A percentile compares a stretch with the other conserved stretches of the same genome.
Conservation (phyloP, 1,140 invertebrate genomes). For the Spodoptera litura region DNA sequence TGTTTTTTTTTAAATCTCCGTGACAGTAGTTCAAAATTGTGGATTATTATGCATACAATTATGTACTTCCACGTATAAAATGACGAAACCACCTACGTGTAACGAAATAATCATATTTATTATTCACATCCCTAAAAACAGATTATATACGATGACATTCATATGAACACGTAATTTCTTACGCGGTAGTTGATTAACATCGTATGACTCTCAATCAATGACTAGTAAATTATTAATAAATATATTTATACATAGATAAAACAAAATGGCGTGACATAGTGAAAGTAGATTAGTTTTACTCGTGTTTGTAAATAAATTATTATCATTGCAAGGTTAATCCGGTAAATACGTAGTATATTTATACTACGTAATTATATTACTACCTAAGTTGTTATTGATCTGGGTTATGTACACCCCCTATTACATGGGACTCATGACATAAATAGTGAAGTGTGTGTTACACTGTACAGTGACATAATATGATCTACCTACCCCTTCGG, state of each 20-base stretch:
- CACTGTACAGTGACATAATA: no score
- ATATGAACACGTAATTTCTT: neutral
- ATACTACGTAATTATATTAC: no score
- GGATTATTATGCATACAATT: no score
- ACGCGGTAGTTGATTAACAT: neutral
- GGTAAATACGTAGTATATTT: no score
- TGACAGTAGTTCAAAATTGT: no score
- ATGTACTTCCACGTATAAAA: neutral
- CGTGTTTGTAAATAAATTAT: neutral
- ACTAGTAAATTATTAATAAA: slow-evolving; percentile 16
- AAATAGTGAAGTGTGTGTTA: no score
- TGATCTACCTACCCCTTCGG: no score
- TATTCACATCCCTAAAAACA: no score
- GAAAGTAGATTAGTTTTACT: slow-evolving; percentile 9
- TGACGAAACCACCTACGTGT: neutral
- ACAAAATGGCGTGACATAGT: slow-evolving; percentile 21
- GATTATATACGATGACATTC: neutral
- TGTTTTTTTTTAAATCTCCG: no score
- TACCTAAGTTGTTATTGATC: no score
- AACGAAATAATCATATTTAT: neutral
- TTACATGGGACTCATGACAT: no score
- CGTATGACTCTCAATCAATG: slow-evolving; percentile 15
- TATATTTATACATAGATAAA: neutral
- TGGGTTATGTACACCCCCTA: no score
- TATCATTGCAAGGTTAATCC: neutral